Conservation (phyloP, 1,140 invertebrate genomes). For the Leptinotarsa defecta region DNA sequence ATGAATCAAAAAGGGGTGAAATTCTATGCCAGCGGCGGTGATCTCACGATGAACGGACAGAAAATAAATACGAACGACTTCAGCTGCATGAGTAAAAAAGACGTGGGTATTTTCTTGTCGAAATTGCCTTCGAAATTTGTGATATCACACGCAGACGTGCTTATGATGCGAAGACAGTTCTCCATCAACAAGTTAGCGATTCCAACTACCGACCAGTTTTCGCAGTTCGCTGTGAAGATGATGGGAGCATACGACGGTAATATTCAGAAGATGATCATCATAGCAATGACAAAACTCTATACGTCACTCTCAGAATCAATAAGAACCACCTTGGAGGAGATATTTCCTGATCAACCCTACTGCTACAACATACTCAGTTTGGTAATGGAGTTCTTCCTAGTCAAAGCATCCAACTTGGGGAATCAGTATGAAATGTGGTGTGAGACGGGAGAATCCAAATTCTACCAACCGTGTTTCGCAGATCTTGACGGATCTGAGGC, state of each 20-base stretch:
- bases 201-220: conserved; percentile 9
- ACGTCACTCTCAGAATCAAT: background rate
- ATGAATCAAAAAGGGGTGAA: conserved; percentile 46
- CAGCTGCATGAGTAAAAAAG: conserved; percentile 33
- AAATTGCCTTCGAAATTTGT: conserved; percentile 32
- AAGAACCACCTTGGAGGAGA: background rate
- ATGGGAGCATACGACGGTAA: conserved; percentile 16
- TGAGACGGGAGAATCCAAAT: conserved; percentile 22
- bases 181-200: background rate
- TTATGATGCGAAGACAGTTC: background rate
- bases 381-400: conserved; percentile 34
- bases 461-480: conserved; percentile 29
- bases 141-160: background rate
- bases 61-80: conserved; percentile 46
- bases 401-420: conserved; percentile 24
- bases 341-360: conserved; percentile 31
- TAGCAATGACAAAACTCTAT: conserved; percentile 12
- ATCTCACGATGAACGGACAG: conserved; percentile 46
- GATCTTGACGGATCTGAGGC: conserved; percentile 13
- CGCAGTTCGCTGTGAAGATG: background rate
- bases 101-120: conserved; percentile 31
- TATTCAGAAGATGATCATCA: conserved; percentile 25
- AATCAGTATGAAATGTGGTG: conserved; percentile 31
- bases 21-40: conserved; percentile 42
- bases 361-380: conserved; percentile 22